A percentile compares a stretch with the other conserved stretches of the same genome.
These are phyloP conservation scores for Crossocerus cetratus DNA, from an alignment of 2,888 invertebrate genomes.

Conservation along the genomic window DNA sequence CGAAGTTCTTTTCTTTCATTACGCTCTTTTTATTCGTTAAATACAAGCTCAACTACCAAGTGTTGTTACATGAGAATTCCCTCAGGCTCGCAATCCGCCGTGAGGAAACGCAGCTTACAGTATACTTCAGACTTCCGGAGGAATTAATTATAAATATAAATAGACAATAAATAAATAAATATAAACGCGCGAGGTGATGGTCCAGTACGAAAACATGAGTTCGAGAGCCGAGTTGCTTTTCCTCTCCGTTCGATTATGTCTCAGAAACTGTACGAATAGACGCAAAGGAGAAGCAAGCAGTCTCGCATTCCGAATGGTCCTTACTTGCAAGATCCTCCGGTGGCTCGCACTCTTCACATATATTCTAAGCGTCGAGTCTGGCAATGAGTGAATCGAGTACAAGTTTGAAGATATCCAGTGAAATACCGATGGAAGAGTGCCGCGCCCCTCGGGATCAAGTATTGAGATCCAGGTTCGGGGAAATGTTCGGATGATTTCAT, in stretches of 20 bases:
- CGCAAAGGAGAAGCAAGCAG: background rate
- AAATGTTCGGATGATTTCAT: slow-evolving; percentile 12
- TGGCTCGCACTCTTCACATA: background rate
- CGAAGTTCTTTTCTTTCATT: background rate
- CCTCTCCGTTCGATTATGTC: background rate
- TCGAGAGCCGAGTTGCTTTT: background rate
- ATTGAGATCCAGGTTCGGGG: background rate
- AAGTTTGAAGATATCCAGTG: background rate
- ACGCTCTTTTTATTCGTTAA: slow-evolving; percentile 7
- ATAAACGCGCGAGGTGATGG: slow-evolving; percentile 32
- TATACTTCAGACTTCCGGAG: slow-evolving; percentile 37
- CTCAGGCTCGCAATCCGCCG: background rate
- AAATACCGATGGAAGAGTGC: background rate
- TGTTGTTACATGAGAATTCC: slow-evolving; percentile 9
- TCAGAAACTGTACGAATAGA: background rate
- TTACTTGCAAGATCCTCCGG: background rate
- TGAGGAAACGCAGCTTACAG: slow-evolving; percentile 13
- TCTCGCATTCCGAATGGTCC: background rate
- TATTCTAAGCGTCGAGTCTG: too few species aligned
- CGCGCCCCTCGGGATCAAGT: background rate
- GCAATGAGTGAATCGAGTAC: background rate
- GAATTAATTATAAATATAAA: slow-evolving; percentile 39
- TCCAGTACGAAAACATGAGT: slow-evolving; percentile 31
- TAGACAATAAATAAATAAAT: slow-evolving; percentile 54
- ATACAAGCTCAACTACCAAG: slow-evolving; percentile 18